Conservation (phyloP, 2,888 invertebrate species). For the Allophyes oxyacanthae region DNA sequence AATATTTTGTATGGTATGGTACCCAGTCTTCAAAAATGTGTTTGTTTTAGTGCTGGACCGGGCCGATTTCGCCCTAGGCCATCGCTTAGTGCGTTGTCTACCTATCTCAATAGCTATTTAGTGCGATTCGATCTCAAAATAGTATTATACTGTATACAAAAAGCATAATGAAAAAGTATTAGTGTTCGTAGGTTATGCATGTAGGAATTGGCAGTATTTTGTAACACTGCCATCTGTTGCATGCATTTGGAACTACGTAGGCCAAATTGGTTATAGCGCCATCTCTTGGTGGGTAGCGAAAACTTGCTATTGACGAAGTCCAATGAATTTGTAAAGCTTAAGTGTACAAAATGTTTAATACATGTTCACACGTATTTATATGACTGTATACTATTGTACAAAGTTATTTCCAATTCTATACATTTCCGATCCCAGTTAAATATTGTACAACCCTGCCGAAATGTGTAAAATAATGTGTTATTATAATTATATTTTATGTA, state of each 20-base stretch:
- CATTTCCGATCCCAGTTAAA: conserved; percentile 48
- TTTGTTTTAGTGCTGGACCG: conserved; percentile 2
- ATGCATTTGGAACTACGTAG: conserved; percentile 19
- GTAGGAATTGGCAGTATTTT: neutral
- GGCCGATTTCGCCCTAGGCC: too few relatives aligned
- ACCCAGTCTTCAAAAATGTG: conserved; percentile 26
- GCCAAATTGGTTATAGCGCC: conserved; percentile 26
- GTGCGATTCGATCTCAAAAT: conserved; percentile 49
- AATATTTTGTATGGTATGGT: conserved; percentile 60
- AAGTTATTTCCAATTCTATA: conserved; percentile 56
- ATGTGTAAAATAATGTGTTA: conserved; percentile 69
- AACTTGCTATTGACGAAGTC: conserved; percentile 22
- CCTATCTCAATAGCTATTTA: conserved; percentile 28
- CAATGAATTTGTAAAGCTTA: conserved; percentile 19
- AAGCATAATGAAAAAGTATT: conserved; percentile 30
- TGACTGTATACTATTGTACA: conserved; percentile 61
- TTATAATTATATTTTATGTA: conserved; percentile 77
- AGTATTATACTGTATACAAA: conserved; percentile 39
- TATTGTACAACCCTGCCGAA: conserved; percentile 60
- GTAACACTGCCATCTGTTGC: conserved; percentile 38
- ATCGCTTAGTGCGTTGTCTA: neutral
- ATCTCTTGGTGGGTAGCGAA: conserved; percentile 39
- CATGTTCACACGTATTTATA: conserved; percentile 45
- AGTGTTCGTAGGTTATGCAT: conserved; percentile 3
- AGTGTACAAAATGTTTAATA: conserved; percentile 56